A percentile compares a stretch with the other conserved stretches of the same genome.
These are phyloP conservation scores for Arvicanthis niloticus DNA, from an alignment of 2,113 vertebrate genomes.

Conservation along the genomic window DNA sequence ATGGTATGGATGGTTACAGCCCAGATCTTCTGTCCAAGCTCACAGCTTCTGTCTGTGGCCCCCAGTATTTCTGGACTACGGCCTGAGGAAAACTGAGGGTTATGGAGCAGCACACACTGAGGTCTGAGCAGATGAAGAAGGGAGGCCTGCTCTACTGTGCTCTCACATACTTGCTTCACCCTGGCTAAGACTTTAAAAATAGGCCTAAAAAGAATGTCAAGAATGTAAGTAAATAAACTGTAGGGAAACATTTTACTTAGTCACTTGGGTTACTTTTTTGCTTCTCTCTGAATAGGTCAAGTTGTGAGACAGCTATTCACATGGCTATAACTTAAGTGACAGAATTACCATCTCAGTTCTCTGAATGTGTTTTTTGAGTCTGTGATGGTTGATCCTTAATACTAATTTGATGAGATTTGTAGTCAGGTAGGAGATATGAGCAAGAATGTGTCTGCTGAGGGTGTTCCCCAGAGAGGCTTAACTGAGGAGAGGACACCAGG, in stretches of 20 bases:
- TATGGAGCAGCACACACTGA: neutral
- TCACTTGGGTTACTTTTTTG: neutral
- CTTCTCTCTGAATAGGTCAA: constrained; percentile 7
- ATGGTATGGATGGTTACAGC: too few species aligned
- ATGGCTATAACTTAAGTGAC: neutral
- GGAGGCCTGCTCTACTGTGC: neutral
- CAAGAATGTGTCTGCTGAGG: neutral
- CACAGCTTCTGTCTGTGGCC: neutral
- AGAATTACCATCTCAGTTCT: neutral
- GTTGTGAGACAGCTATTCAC: neutral
- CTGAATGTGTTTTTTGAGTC: neutral
- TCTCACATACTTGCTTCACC: constrained; percentile 9
- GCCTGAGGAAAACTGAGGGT: neutral
- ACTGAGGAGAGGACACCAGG: neutral
- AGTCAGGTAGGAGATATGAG: neutral
- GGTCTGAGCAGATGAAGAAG: neutral
- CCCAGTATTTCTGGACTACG: neutral
- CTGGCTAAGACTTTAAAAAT: constrained; percentile 66
- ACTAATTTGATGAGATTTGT: neutral
- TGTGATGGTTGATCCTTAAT: neutral
- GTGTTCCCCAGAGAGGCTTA: neutral
- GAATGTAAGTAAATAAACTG: constrained; percentile 54
- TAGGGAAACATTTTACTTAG: constrained; percentile 13
- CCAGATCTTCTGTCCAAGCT: neutral
- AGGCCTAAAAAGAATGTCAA: constrained; percentile 61